Base-by-base conservation (phyloP, 2,113 vertebrate genomes). In the Tursiops truncatus region DNA sequence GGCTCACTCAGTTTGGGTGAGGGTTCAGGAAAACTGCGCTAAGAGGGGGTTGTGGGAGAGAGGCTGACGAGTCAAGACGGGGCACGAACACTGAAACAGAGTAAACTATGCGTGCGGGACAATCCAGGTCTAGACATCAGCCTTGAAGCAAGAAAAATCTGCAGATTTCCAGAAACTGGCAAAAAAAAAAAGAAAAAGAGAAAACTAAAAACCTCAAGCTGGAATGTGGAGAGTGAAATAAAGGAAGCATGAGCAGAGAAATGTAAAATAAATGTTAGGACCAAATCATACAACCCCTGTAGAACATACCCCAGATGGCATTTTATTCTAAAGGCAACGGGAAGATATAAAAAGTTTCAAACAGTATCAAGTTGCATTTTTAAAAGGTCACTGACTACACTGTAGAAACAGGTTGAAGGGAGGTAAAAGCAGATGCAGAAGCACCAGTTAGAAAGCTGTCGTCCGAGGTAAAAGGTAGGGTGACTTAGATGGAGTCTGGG, bases 221-320 rank as follows among this genome's bases (percentile, higher is more conserved):
- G 26, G 33, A n/a, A 25, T 14, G 47, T 41, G 36, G n/a, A 71
- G 23, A 14, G 7, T 31, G 41, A 86, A n/a, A 11, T 17, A 50
- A 38, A 38, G 58, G 25, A 62, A 18, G 14, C 12, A 0, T 13
- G 20, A 76, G 2, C 2, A 10, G 15, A 36, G 2, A 85, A 81
- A 25, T 25, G 10, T 47, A 68, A 63, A 63, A 50, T 33, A 3
- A 17, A 13, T 10, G 14, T 74, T 23, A 20, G 9, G 7, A 31
- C 18, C 56, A 9, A n/a, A 63, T 50, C 26, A 21, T 0, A 5
- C 9, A 0, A 23, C 21, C 21, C 5, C 11, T 47, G 8, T 6
- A 2, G 38, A 50, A 20, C 25, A 33, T 25, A 31, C 76, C 18
- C 4, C 0, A 7, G 28, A 21, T 8, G 14, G 25, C 38, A 10